phyloP scores from a whole-genome alignment of 1,140 invertebrate genomes.

The Colletes latitarsis region DNA sequence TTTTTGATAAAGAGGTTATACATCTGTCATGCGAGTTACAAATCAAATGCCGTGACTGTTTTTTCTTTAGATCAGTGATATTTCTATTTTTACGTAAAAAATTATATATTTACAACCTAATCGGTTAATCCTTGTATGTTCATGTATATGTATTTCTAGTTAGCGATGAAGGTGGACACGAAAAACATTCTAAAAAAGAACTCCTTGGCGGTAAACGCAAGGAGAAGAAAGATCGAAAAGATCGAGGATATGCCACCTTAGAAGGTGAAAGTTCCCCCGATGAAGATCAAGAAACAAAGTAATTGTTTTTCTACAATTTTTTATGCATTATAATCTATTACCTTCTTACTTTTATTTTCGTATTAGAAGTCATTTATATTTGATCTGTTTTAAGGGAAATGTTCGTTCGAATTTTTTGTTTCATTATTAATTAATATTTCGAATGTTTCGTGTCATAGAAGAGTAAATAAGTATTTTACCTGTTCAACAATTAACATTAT shows the following conservation, averaged over 20 bases:
- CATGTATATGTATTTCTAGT: slow-evolving; percentile 78
- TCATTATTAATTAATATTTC: neutral
- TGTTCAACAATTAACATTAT: neutral
- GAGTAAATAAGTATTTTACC: neutral
- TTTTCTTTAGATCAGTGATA: neutral
- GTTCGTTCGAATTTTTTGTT: no score
- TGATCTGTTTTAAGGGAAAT: neutral
- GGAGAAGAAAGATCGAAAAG: slow-evolving; percentile 93
- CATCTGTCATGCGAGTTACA: slow-evolving; percentile 36
- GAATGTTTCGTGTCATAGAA: neutral
- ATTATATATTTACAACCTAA: neutral
- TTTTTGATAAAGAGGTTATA: slow-evolving; percentile 50
- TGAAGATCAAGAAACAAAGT: slow-evolving; percentile 93
- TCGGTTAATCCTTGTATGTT: neutral
- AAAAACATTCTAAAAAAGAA: slow-evolving; percentile 89
- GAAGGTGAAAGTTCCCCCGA: slow-evolving; percentile 96
- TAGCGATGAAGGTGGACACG: slow-evolving; percentile 88
- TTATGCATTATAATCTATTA: neutral
- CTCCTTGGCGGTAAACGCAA: slow-evolving; percentile 86
- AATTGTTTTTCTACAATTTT: slow-evolving; percentile 51
- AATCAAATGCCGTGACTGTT: neutral
- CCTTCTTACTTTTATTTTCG: neutral
- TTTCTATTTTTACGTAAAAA: neutral
- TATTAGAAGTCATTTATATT: neutral
- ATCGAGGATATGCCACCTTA: slow-evolving; percentile 93